phyloP scores from a whole-genome alignment of 2,888 invertebrate species.

The Xiphydria camelus region DNA sequence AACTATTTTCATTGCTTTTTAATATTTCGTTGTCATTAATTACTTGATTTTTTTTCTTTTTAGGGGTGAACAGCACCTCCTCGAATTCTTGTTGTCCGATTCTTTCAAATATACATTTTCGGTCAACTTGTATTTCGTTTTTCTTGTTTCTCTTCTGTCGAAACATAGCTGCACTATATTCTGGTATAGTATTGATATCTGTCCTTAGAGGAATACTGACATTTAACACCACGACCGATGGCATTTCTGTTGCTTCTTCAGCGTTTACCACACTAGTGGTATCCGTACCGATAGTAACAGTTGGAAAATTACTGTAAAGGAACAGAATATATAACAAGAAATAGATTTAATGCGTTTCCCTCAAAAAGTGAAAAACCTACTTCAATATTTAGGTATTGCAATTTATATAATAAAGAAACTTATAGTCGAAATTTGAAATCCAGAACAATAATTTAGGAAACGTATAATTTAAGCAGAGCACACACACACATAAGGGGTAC shows the following conservation, averaged over 20 bases:
- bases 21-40: conserved; percentile 23
- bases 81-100: conserved; percentile 76
- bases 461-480: no score
- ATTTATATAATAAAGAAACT: not conserved
- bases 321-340: not conserved
- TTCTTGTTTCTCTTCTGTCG: no score
- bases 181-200: conserved; percentile 26
- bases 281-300: conserved; percentile 54
- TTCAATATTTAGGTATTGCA: not conserved
- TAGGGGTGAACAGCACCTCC: conserved; percentile 69
- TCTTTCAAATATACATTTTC: conserved; percentile 69
- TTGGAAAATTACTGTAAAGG: conserved; percentile 34
- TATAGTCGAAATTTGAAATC: not conserved
- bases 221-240: conserved; percentile 59
- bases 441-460: no score
- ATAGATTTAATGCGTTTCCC: no score
- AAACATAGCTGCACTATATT: conserved; percentile 19
- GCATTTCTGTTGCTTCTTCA: conserved; percentile 76
- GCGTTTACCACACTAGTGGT: conserved; percentile 63
- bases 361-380: no score
- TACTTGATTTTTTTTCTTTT: conserved; percentile 51
- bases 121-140: conserved; percentile 56
- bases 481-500: not conserved
- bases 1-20: conserved; percentile 13
- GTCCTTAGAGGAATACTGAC: conserved; percentile 37